Evolutionary conservation across 2,113 vertebrate genomes (phyloP), one percentile per base, ranked within the genome.

Genomic region (Tupaia tana): DNA sequence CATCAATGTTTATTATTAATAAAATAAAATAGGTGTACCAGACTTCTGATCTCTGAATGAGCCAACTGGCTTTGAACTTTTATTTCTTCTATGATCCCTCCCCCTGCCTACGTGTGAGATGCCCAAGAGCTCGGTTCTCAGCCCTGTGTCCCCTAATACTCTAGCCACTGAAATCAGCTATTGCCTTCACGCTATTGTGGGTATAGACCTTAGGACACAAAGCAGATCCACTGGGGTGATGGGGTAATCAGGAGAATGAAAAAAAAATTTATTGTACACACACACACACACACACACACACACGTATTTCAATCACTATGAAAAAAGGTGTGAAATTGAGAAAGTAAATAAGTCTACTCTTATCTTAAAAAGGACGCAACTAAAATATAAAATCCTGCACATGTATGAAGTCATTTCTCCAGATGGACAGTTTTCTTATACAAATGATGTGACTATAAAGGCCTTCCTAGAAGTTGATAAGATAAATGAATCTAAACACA

Each of bases 401-500:
- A 27, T 8, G 15, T 79, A 93, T 29, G 8, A 86, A 92, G 29
- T 29, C 75, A 22, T 61, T 54, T 64, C 22, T 34, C 24, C 29
- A 7, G 52, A 63, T 15, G 19, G 10, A 89, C 19, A 78, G 58
- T 12, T 87, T 95, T 95, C 83, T 80, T 89, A 89, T 24, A 71
- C 31, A 73, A 89, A 82, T 31, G 34, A 69, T 74, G 9, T 88
- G 31, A 43, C 69, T 79, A 9, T 31, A 73, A 89, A 91, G 63
- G 13, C 75, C 84, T 64, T 18, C 43, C 56, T 31, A 24, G 59
- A 52, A 82, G 67, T 34, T 86, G 61, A 92, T 66, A 71, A 89
- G n/a, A 54, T 54, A 78, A 85, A 86, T 74, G 18, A 89, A 86
- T 61, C 78, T 93, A 91, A 97, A 89, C 74, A 89, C 77, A 74